phyloP scores from a whole-genome alignment of 2,888 invertebrate species.

The Sericinus montela region DNA sequence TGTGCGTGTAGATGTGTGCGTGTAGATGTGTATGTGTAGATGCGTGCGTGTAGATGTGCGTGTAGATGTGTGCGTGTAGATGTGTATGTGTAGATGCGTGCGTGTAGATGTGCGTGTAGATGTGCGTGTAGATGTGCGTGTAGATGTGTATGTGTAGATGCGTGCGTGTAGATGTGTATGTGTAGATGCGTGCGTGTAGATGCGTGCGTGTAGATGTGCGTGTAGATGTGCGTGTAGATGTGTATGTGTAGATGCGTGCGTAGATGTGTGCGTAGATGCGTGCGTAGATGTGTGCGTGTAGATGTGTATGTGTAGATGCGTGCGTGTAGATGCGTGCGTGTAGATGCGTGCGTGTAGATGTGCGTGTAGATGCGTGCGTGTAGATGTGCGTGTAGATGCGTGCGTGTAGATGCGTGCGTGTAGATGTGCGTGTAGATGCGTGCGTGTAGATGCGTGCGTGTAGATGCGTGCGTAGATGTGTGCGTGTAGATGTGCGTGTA shows the following conservation, averaged over 20 bases:
- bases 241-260: neutral
- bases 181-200: conserved; percentile 62
- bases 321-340: neutral
- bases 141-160: too few relatives aligned
- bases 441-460: neutral
- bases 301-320: conserved; percentile 63
- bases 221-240: neutral
- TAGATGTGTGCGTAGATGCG: neutral
- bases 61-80: neutral
- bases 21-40: neutral
- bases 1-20: neutral
- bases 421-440: neutral
- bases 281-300: neutral
- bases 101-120: neutral
- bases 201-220: neutral
- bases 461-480: conserved; percentile 38
- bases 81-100: neutral
- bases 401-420: neutral
- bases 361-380: too few relatives aligned
- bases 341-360: neutral
- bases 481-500: too few relatives aligned
- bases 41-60: neutral
- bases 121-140: neutral
- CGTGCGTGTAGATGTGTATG: neutral
- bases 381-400: too few relatives aligned